Base-by-base conservation (phyloP, 2,888 invertebrate genomes). In the Caenorhabditis sp. region DNA sequence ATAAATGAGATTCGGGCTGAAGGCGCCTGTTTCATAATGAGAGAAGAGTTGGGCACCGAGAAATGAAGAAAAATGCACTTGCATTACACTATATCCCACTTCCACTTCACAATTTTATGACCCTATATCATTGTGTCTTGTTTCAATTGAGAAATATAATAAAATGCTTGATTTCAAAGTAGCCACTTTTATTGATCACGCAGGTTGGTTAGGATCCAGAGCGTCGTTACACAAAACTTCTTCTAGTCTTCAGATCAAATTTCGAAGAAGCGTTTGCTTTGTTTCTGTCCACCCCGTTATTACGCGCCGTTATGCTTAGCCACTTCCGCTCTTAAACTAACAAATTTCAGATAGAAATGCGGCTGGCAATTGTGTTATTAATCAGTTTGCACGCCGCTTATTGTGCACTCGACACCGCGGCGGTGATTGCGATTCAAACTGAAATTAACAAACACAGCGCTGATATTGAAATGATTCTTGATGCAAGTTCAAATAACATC, bases 341-440 rank as follows among this genome's bases (percentile, higher is more conserved):
- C 39, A 3, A 52, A 43, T 61, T 61, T 37, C 48, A 61, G 50
- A 37, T 7, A n/a, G 13, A 2, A 27, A 72, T 72, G 71, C 37
- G 43, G 26, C 55, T 62, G 20, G 11, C 62, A 4, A 30, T 71
- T 24, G 24, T 70, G 17, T 50, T 72, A 22, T 20, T 62, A 26
- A 39, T 62, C 15, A 50, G 26, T 50, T 56, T 72, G 26, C 56
- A 56, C 50, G 22, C 24, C 22, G 27, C 35, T 30, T 63, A 58
- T 61, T 71, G 74, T 27, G 84, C 84, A 9, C 58, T 84, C 20
- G 84, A 84, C 53, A 84, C 84, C 1, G 84, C 84, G 5, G 84
- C 84, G 2, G 83, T 84, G 26, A 84, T 84, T 53, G 73, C 83
- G n/a, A 84, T 84, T 62, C 82, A 84, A 63, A 84, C 81, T 61